A percentile compares a stretch with the other conserved stretches of the same genome.
These are phyloP conservation scores for Hetaerina titia DNA, from an alignment of 2,888 invertebrate genomes.

Conservation along the genomic window DNA sequence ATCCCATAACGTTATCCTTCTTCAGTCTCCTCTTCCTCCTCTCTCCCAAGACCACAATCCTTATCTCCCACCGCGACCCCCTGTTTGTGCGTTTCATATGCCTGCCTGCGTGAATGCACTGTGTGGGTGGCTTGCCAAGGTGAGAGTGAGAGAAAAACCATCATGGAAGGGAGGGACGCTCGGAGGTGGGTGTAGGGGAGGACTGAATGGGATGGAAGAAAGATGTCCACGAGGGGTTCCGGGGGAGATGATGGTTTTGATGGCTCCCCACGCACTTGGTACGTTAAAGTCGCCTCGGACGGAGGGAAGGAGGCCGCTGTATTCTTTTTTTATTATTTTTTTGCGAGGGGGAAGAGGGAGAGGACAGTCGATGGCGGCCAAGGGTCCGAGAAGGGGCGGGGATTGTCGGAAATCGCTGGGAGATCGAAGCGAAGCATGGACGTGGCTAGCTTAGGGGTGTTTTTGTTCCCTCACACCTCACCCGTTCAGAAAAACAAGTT, in stretches of 20 bases:
- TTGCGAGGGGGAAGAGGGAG: background rate
- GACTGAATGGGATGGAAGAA: background rate
- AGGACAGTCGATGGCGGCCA: background rate
- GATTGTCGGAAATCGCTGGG: background rate
- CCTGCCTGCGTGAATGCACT: background rate
- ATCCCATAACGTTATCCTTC: background rate
- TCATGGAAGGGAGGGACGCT: background rate
- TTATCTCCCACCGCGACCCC: background rate
- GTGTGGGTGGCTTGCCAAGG: background rate
- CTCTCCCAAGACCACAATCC: background rate
- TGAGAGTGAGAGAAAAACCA: background rate
- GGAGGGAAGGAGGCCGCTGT: background rate
- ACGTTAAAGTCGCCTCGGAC: background rate
- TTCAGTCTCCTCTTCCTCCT: background rate
- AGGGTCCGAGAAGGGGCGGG: background rate
- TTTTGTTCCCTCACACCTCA: background rate
- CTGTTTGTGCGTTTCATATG: background rate
- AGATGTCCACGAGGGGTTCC: background rate
- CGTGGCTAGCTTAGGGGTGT: background rate
- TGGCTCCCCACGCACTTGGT: constrained; percentile 19
- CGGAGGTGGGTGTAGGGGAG: background rate
- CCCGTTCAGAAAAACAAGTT: background rate
- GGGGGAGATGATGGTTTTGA: constrained; percentile 11
- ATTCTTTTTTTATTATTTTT: constrained; percentile 19
- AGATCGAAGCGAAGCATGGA: background rate